Conservation (phyloP, 2,797 vertebrate genomes). For the Atherinosoma microstoma region DNA sequence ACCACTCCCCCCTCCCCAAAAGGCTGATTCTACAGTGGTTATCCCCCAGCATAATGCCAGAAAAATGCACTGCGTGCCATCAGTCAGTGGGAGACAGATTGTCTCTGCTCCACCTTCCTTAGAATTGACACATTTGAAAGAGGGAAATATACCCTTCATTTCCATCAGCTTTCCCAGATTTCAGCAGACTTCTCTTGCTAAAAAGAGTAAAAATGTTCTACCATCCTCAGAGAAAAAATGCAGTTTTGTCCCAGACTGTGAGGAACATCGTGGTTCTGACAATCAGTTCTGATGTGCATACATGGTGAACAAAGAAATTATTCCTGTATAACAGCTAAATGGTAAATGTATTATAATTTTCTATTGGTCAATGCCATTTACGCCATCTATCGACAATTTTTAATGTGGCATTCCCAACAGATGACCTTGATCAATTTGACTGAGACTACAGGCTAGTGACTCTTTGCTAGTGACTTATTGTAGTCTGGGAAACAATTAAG, state of each 20-base stretch:
- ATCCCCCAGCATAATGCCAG: constrained; percentile 33
- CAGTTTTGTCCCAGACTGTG: neutral
- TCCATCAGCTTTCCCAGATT: constrained; percentile 20
- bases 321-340: neutral
- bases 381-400: neutral
- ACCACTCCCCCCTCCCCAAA: neutral
- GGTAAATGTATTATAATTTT: neutral
- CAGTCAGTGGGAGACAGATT: constrained; percentile 40
- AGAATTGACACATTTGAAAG: constrained; percentile 51
- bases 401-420: neutral
- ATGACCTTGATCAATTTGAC: neutral
- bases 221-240: constrained; percentile 18
- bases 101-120: constrained; percentile 26
- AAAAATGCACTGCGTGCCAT: constrained; percentile 26
- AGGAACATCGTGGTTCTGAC: neutral
- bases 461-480: neutral
- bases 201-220: constrained; percentile 9
- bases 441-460: neutral
- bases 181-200: constrained; percentile 20
- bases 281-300: neutral
- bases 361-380: neutral
- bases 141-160: constrained; percentile 34
- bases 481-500: neutral
- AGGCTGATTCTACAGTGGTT: constrained; percentile 27
- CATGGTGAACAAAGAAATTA: neutral